phyloP scores from a whole-genome alignment of 2,888 invertebrate species.

The Gymnocheta viridis region DNA sequence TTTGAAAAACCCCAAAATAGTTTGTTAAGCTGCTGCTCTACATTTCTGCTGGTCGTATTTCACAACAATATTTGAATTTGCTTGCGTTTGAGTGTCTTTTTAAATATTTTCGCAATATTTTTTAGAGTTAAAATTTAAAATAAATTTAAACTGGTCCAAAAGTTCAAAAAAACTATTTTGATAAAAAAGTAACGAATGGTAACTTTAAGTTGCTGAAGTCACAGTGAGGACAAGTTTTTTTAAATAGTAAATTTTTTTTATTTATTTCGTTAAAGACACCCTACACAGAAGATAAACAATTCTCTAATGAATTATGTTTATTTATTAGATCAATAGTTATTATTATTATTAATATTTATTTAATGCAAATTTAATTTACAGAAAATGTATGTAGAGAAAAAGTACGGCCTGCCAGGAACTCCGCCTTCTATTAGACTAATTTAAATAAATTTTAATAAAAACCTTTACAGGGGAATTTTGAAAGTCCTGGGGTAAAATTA shows the following conservation, averaged over 20 bases:
- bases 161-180: conserved; percentile 19
- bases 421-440: no score
- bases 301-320: background rate
- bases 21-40: conserved; percentile 48
- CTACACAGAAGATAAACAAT: background rate
- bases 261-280: conserved; percentile 18
- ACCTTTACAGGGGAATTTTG: no score
- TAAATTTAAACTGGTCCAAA: conserved; percentile 60
- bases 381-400: no score
- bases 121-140: conserved; percentile 37
- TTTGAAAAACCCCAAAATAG: conserved; percentile 17
- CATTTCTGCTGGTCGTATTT: conserved; percentile 53
- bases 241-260: background rate
- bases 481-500: no score
- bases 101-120: conserved; percentile 44
- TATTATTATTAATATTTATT: no score
- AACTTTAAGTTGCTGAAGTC: conserved; percentile 18
- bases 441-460: no score
- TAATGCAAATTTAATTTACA: no score
- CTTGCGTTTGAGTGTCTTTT: background rate
- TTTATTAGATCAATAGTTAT: no score
- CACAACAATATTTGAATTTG: conserved; percentile 58
- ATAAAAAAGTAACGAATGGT: conserved; percentile 2
- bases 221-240: conserved; percentile 47
- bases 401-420: no score